Base-by-base conservation (phyloP, 2,888 invertebrate species). In the Neoaliturus tenellus region DNA sequence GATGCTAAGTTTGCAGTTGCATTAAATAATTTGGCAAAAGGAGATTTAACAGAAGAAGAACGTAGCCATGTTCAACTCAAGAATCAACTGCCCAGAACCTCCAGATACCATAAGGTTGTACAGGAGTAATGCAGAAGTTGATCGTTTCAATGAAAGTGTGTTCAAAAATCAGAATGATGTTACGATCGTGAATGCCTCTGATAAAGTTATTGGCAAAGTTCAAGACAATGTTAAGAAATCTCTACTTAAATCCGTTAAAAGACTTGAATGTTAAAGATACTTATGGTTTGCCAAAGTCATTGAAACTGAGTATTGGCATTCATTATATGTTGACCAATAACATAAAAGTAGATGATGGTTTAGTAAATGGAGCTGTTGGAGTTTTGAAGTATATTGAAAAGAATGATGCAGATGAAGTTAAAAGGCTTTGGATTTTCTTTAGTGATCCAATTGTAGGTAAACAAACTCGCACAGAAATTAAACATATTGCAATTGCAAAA, bases 51-150 rank as follows among this genome's bases (percentile, higher is more conserved):
- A 62, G 75, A 67, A 0, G 48, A 48, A 48, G 48, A 48, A 48
- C n/a, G 14, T 48, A 3, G 14, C 8, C 8, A 48, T 48, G 48
- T 48, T 48, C 14, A 48, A 48, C 48, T 48, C 48, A 14, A 48
- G 48, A 93, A 93, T 88, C 94, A 93, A 89, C 91, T 95, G 31
- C n/a, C 3, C 14, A 17, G 92, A 92, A 87, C 71, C 28, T 35
- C 33, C 25, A 2, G 33, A 39, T 4, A 39, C 28, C 8, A 23
- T 71, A 10, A n/a, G 71, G 5, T 28, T 71, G 71, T 71, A 35
- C 12, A 5, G 31, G 14, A 71, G 20, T 31, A 71, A 71, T n/a
- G n/a, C n/a, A n/a, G n/a, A n/a, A n/a, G n/a, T n/a, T n/a, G n/a
- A n/a, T n/a, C n/a, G n/a, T n/a, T 71, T 2, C 71, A 71, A 71